A percentile compares a stretch with the other conserved stretches of the same genome.
These are phyloP conservation scores for Pseudachorutes palmiensis DNA, from an alignment of 1,140 invertebrate species.

Conservation along the genomic window DNA sequence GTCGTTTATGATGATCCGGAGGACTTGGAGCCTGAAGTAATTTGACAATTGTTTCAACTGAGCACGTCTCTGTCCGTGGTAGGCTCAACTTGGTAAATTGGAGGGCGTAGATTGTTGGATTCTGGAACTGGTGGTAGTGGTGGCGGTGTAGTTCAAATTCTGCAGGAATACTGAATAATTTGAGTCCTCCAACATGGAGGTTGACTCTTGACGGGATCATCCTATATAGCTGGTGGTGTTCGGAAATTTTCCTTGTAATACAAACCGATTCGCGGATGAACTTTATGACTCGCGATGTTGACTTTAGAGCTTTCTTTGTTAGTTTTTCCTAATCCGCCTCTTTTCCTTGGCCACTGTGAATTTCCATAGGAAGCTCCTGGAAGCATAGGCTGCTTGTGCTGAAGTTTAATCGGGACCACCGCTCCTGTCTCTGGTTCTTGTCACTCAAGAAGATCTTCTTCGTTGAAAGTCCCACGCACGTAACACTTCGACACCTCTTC, in stretches of 20 bases:
- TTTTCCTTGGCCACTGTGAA: too few relatives aligned
- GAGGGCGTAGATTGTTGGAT: too few relatives aligned
- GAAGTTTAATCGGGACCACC: too few relatives aligned
- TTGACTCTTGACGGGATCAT: not conserved
- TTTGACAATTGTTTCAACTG: too few relatives aligned
- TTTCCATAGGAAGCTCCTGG: too few relatives aligned
- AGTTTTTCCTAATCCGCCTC: slow-evolving; percentile 8
- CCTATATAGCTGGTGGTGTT: not conserved
- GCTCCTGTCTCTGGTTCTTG: slow-evolving; percentile 6
- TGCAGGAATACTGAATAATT: not conserved
- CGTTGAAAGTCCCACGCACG: too few relatives aligned
- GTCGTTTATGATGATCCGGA: too few relatives aligned
- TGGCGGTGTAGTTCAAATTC: not conserved
- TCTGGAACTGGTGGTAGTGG: not conserved
- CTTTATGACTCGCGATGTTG: slow-evolving; percentile 3
- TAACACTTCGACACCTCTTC: slow-evolving; percentile 6
- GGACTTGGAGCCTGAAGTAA: too few relatives aligned
- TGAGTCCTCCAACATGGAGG: not conserved
- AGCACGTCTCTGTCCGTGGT: too few relatives aligned
- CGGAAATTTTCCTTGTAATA: not conserved
- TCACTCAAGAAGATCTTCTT: too few relatives aligned
- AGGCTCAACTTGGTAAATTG: too few relatives aligned
- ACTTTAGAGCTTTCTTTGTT: slow-evolving; percentile 1
- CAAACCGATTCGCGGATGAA: not conserved
- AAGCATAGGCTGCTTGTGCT: too few relatives aligned